phyloP scores from a whole-genome alignment of 2,113 vertebrate species.

The Dicrurus megarhynchus region DNA sequence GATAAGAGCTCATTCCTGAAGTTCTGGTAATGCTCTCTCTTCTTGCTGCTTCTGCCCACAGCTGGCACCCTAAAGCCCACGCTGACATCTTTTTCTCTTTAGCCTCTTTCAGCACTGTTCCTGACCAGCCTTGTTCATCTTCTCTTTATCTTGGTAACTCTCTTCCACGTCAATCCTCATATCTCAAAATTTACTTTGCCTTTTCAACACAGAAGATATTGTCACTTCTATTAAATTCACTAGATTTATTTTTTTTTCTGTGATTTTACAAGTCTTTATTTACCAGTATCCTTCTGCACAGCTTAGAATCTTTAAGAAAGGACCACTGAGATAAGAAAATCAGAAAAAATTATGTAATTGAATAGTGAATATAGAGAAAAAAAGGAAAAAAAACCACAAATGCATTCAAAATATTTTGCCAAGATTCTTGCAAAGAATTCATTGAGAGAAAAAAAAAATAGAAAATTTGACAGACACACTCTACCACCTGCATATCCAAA shows the following conservation, averaged over 20 bases:
- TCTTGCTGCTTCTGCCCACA: not conserved
- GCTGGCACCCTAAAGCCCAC: not conserved
- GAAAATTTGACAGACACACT: not conserved
- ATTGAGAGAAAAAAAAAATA: not conserved
- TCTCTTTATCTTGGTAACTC: not conserved
- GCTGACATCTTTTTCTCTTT: not conserved
- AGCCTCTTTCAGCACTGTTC: not conserved
- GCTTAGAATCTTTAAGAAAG: not conserved
- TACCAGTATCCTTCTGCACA: not conserved
- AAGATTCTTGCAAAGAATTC: not conserved
- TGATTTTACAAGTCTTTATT: not conserved
- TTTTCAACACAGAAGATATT: not conserved
- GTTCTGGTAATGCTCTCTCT: not conserved
- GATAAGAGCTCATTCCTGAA: not conserved
- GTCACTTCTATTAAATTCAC: not conserved
- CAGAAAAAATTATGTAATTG: not conserved
- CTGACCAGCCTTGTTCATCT: not conserved
- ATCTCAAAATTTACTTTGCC: not conserved
- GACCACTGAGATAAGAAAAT: not conserved
- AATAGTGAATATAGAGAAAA: not conserved
- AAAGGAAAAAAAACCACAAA: not conserved
- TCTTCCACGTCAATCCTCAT: not conserved
- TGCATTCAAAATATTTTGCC: not conserved
- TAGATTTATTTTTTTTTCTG: not conserved
- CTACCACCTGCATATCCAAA: constrained; percentile 53